Percentiles rank a stretch among this genome's conserved stretches.
Evolutionary conservation across 2,113 vertebrate genomes (phyloP).

Genomic region (Oreotrochilus melanogaster): DNA sequence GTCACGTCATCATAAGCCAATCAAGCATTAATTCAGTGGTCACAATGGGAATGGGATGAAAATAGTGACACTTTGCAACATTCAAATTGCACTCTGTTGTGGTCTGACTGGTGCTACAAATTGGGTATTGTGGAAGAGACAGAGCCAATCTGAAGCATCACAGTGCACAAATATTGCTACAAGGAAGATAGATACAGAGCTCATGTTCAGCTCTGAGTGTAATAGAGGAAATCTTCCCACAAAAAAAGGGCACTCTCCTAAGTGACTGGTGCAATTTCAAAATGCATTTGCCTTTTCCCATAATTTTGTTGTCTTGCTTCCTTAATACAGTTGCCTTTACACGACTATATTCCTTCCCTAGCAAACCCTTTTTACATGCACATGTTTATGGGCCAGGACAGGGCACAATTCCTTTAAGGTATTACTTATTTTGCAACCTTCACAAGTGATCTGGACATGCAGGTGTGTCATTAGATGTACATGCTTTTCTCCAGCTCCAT

Average conservation of each 20-base stretch:
- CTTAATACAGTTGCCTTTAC: neutral
- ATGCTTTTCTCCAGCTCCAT: neutral
- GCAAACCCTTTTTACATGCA: neutral
- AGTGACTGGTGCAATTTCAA: neutral
- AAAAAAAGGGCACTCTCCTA: neutral
- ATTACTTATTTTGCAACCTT: neutral
- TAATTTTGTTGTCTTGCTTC: neutral
- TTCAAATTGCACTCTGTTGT: neutral
- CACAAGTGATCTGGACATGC: neutral
- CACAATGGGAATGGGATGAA: neutral
- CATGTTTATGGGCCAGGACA: neutral
- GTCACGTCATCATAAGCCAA: neutral
- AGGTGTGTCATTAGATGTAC: neutral
- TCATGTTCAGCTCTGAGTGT: too few species aligned
- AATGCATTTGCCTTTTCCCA: neutral
- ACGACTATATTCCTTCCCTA: neutral
- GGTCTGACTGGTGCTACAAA: neutral
- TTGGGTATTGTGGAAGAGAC: neutral
- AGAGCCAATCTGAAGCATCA: neutral
- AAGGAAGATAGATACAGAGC: neutral
- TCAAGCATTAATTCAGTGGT: constrained; percentile 25
- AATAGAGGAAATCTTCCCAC: neutral
- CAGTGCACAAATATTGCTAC: neutral
- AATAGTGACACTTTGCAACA: neutral
- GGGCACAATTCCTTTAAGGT: neutral